Conservation (phyloP, 2,888 invertebrate species). For the Melieria crassipennis region DNA sequence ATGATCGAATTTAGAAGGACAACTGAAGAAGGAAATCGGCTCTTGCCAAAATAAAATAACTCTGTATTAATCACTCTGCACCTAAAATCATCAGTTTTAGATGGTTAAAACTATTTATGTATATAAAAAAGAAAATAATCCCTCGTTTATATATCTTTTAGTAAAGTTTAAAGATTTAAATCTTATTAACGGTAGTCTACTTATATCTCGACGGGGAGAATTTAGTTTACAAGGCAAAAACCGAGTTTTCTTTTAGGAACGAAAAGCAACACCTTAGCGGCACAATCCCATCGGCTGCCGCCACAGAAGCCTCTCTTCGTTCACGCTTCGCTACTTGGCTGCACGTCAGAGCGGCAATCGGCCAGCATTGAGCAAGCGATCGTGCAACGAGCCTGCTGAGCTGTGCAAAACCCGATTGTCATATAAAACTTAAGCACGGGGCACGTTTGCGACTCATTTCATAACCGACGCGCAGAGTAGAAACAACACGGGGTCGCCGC, state of each 20-base stretch:
- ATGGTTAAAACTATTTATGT: too few species aligned
- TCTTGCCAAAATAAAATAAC: too few species aligned
- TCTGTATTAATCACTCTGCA: too few species aligned
- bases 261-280: conserved; percentile 15
- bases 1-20: too few species aligned
- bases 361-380: conserved; percentile 36
- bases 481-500: conserved; percentile 44
- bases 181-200: too few species aligned
- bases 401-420: conserved; percentile 36
- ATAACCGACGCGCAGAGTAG: conserved; percentile 57
- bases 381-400: conserved; percentile 29
- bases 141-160: too few species aligned
- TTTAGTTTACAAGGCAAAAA: background rate
- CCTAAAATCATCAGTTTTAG: too few species aligned
- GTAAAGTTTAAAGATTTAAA: too few species aligned
- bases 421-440: conserved; percentile 63
- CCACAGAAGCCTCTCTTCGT: conserved; percentile 57
- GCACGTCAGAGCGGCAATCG: conserved; percentile 43
- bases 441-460: conserved; percentile 65
- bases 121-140: background rate
- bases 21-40: too few species aligned
- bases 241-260: background rate
- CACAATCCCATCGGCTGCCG: conserved; percentile 5
- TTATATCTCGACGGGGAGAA: too few species aligned
- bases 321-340: conserved; percentile 46